Evolutionary conservation across 2,113 vertebrate genomes (phyloP).

Genomic region (Plecotus auritus): DNA sequence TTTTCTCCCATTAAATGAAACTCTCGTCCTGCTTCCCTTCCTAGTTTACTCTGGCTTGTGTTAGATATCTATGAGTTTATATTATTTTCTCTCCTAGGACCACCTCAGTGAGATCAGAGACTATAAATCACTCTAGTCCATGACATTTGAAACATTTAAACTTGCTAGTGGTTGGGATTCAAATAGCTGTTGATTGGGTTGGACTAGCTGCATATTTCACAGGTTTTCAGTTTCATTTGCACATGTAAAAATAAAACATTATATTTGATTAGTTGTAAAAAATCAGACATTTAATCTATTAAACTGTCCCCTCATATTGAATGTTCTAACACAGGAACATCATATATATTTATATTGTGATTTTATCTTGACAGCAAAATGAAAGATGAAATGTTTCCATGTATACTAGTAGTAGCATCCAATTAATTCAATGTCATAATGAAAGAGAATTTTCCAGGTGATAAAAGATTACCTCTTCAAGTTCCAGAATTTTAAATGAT

Average conservation of each 20-base stretch:
- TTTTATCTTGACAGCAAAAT: constrained; percentile 27
- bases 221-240: not conserved
- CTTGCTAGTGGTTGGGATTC: not conserved
- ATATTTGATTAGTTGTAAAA: not conserved
- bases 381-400: not conserved
- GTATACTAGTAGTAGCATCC: not conserved
- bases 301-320: not conserved
- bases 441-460: constrained; percentile 1
- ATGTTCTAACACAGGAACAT: not conserved
- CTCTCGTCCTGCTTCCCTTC: not conserved
- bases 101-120: not conserved
- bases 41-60: not conserved
- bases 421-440: not conserved
- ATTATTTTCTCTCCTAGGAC: not conserved
- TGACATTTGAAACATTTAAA: not conserved
- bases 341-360: not conserved
- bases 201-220: not conserved
- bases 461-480: not conserved
- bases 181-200: not conserved
- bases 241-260: not conserved
- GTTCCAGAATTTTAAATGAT: not conserved
- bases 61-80: not conserved
- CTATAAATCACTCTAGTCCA: not conserved
- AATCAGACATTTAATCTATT: not conserved
- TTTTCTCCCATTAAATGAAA: not conserved